Conservation (phyloP, 2,113 vertebrate genomes). For the Zosterops pallidus region DNA sequence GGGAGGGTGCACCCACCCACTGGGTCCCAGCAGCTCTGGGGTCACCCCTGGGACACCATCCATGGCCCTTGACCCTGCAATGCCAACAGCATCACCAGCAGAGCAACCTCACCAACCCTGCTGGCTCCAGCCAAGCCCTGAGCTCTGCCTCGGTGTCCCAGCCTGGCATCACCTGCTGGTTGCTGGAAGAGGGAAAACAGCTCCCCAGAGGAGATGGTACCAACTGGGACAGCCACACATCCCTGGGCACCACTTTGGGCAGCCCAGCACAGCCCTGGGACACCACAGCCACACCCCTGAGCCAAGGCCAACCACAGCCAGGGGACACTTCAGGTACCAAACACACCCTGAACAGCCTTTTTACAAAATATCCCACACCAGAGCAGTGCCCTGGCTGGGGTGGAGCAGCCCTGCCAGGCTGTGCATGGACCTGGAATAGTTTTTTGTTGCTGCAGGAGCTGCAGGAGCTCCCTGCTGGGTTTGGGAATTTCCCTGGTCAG, state of each 20-base stretch:
- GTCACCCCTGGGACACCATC: not conserved
- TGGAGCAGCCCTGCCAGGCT: not conserved
- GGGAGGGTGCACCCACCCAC: not conserved
- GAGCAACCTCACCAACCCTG: not conserved
- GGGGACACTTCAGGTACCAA: not conserved
- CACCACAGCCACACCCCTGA: not conserved
- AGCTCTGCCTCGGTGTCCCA: not conserved
- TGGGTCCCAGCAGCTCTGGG: fast-evolving
- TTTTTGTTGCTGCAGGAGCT: not conserved
- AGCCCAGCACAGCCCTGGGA: fast-evolving
- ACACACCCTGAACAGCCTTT: not conserved
- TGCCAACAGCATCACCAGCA: not conserved
- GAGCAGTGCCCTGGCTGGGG: not conserved
- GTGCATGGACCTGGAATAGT: not conserved
- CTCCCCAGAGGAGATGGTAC: fast-evolving
- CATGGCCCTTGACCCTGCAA: not conserved
- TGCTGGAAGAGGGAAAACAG: not conserved
- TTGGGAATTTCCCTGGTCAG: not conserved
- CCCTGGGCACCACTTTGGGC: not conserved
- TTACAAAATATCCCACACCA: not conserved
- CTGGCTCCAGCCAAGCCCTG: not conserved
- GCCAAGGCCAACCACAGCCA: fast-evolving
- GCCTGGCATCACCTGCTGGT: not conserved
- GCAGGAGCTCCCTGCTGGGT: not conserved
- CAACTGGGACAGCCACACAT: not conserved